Conservation (phyloP, 2,888 invertebrate genomes). For the Ennomos fuscantarius region DNA sequence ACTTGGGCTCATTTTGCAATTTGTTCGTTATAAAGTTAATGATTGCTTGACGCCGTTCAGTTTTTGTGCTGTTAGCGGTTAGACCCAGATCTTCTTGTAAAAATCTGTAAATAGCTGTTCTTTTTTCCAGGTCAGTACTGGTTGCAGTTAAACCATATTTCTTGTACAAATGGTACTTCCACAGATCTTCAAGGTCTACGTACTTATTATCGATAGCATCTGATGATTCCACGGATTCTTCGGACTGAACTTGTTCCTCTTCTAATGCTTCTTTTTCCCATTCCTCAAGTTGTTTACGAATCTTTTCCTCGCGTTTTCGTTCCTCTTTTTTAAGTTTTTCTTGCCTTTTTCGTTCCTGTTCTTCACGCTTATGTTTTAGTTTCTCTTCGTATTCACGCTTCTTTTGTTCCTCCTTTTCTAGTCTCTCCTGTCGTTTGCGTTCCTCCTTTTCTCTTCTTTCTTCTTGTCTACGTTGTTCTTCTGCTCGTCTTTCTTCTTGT, state of each 20-base stretch:
- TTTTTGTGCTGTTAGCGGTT: conserved; percentile 65
- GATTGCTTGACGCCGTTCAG: conserved; percentile 70
- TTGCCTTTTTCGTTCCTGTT: conserved; percentile 48
- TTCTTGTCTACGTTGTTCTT: conserved; percentile 46
- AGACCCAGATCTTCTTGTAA: conserved; percentile 67
- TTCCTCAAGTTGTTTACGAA: conserved; percentile 50
- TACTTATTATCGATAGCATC: conserved; percentile 52
- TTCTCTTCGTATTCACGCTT: conserved; percentile 52
- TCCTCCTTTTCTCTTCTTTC: conserved; percentile 46
- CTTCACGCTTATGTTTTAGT: conserved; percentile 46
- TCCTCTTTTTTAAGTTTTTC: conserved; percentile 58
- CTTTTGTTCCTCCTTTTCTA: conserved; percentile 50
- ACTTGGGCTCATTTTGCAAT: conserved; percentile 52
- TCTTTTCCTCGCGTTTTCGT: conserved; percentile 54
- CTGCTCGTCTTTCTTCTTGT: conserved; percentile 43
- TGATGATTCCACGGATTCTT: conserved; percentile 51
- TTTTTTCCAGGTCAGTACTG: conserved; percentile 64
- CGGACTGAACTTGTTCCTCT: conserved; percentile 35
- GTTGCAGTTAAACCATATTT: conserved; percentile 64
- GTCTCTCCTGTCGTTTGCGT: conserved; percentile 42
- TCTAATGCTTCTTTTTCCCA: conserved; percentile 53
- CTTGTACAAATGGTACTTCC: conserved; percentile 67
- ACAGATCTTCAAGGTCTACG: conserved; percentile 72
- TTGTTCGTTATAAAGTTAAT: conserved; percentile 62
- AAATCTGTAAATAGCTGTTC: conserved; percentile 61